These are phyloP conservation scores for Cromileptes altivelis DNA, from an alignment of 2,113 vertebrate genomes.

Conservation along the genomic window DNA sequence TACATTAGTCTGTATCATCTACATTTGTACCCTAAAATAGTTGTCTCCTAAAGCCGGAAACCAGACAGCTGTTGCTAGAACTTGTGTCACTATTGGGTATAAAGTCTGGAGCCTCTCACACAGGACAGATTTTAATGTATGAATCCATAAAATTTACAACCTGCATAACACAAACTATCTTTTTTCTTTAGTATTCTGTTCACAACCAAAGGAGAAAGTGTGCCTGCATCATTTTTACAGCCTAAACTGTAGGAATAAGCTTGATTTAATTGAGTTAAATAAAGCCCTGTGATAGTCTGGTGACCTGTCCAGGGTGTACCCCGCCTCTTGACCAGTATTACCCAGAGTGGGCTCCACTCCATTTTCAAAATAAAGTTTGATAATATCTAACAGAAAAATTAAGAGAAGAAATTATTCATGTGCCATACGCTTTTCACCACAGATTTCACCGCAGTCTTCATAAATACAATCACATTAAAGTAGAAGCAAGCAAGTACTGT, in stretches of 20 bases:
- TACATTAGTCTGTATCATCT: not conserved
- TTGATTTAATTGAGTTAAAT: not conserved
- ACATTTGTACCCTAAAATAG: not conserved
- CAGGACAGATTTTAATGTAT: constrained; percentile 30
- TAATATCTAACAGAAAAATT: not conserved
- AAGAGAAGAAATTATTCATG: not conserved
- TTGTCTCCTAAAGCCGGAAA: constrained; percentile 4
- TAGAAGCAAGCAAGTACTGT: too few relatives aligned
- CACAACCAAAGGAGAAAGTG: constrained; percentile 8
- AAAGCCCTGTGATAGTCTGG: too few relatives aligned
- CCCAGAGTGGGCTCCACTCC: too few relatives aligned
- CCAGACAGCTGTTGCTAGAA: constrained; percentile 44
- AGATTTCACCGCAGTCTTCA: not conserved
- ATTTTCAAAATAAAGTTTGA: not conserved
- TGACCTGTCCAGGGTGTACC: too few relatives aligned
- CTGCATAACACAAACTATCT: constrained; percentile 17
- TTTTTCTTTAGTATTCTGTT: constrained; percentile 24
- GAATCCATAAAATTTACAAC: constrained; percentile 36
- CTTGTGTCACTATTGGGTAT: not conserved
- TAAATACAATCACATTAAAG: not conserved
- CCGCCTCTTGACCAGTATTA: too few relatives aligned
- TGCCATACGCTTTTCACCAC: not conserved
- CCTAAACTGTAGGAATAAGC: constrained; percentile 5
- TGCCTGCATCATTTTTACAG: constrained; percentile 1
- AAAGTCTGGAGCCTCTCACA: constrained; percentile 27